These are phyloP conservation scores for Adelosebastes latens DNA, from an alignment of 2,797 vertebrate species.

Conservation along the genomic window DNA sequence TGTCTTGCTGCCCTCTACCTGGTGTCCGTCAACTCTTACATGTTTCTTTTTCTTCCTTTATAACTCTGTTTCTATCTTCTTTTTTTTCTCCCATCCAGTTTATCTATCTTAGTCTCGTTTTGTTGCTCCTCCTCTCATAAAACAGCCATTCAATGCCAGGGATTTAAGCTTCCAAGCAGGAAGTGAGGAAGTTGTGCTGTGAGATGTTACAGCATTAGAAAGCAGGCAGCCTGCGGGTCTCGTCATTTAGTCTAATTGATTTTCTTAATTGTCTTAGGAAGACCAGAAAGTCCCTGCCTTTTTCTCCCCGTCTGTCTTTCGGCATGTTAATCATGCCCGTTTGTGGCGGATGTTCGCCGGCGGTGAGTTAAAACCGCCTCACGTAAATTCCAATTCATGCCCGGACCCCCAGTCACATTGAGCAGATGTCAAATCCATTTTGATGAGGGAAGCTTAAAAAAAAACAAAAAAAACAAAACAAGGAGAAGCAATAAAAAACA, in stretches of 20 bases:
- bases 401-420: conserved; percentile 16
- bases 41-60: not conserved
- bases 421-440: conserved; percentile 44
- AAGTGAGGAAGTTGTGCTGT: conserved; percentile 13
- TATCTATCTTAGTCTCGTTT: not conserved
- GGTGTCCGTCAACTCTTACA: conserved; percentile 8
- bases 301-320: conserved; percentile 27
- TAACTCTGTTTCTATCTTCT: not conserved
- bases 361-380: conserved; percentile 25
- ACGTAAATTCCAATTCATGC: conserved; percentile 16
- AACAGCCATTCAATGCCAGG: not conserved
- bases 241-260: conserved; percentile 57
- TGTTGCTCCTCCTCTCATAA: not conserved
- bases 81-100: not conserved
- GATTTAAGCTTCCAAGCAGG: conserved; percentile 12
- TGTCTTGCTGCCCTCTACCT: conserved; percentile 8
- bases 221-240: conserved; percentile 33
- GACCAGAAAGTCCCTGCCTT: conserved; percentile 28
- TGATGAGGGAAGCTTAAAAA: conserved; percentile 34
- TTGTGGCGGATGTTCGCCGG: conserved; percentile 10
- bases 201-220: not conserved
- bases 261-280: conserved; percentile 61
- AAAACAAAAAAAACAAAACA: not conserved
- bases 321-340: conserved; percentile 40
- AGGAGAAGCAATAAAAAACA: conserved; percentile 24